These are phyloP conservation scores for Corapipo altera DNA, from an alignment of 2,113 vertebrate species.

Conservation along the genomic window DNA sequence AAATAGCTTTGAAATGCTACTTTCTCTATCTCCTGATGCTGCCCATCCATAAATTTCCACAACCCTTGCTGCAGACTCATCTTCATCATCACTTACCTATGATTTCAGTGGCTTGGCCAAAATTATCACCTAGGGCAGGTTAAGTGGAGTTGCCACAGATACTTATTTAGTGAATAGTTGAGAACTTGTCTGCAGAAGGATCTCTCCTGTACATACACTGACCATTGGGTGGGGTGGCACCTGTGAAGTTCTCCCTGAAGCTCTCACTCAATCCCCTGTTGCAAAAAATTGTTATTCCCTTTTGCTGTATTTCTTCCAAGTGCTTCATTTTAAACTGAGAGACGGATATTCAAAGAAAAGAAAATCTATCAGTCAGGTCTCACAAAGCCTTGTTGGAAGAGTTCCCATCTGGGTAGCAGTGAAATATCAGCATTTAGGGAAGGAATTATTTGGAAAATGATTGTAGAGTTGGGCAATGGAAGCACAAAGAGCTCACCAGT, in stretches of 20 bases:
- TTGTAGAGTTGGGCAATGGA: not conserved
- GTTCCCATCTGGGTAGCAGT: not conserved
- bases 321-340: not conserved
- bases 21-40: not conserved
- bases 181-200: not conserved
- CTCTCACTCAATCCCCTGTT: not conserved
- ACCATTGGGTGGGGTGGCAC: not conserved
- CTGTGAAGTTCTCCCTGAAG: not conserved
- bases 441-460: not conserved
- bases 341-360: rapidly evolving
- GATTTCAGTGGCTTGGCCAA: not conserved
- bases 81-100: not conserved
- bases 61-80: not conserved
- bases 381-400: not conserved
- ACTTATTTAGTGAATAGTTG: not conserved
- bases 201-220: not conserved
- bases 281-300: not conserved
- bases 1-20: not conserved
- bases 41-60: not conserved
- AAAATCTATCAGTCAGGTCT: not conserved
- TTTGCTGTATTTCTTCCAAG: not conserved
- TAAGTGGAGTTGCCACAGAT: not conserved
- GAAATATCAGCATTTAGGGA: not conserved
- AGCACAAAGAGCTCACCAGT: not conserved
- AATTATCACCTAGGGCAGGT: not conserved